Base-by-base conservation (phyloP, 2,888 invertebrate genomes). In the Eupelmus urozonus region DNA sequence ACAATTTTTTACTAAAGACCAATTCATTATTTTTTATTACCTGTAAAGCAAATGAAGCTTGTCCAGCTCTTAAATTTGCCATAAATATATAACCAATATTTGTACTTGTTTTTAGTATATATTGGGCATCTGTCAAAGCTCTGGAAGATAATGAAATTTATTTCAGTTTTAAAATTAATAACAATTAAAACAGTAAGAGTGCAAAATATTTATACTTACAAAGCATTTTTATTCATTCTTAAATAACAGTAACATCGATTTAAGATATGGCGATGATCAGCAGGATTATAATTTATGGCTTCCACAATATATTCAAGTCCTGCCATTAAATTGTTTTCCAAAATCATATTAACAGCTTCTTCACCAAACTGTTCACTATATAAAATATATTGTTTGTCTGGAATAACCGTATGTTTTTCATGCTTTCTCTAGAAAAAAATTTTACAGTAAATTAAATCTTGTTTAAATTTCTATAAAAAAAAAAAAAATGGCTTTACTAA, bases 231-330 rank as follows among this genome's bases (percentile, higher is more conserved):
- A 34, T 74, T 70, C n/a, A 76, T 51, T 80, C 79, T 71, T 69
- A 82, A 77, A 70, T 73, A 78, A 60, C 69, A 80, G 34, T 63
- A 81, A 42, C 66, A 71, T 5, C 82, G 79, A 74, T 83, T 82
- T 2, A 83, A 71, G 45, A 78, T 81, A 67, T 81, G 82, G 16
- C 82, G 75, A 20, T 80, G 69, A 69, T 82, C 78, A 53, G n/a
- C 25, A n/a, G 67, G 53, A 49, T 80, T 74, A 0, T 74, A 72
- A 13, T 29, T 9, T 9, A 82, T 76, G 9, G 81, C 80, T 60
- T 70, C 75, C 13, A 23, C 34, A 16, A 82, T 69, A 76, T 34
- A 73, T 2, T 60, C 11, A 2, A 81, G 13, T 18, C 40, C 81
- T 18, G 51, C 42, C 9, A 49, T 13, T 0, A 67, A 18, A 53